Percentiles rank a stretch among this genome's conserved stretches.
phyloP scores from a whole-genome alignment of 2,113 vertebrate species.

The Ctenomys sociabilis region DNA sequence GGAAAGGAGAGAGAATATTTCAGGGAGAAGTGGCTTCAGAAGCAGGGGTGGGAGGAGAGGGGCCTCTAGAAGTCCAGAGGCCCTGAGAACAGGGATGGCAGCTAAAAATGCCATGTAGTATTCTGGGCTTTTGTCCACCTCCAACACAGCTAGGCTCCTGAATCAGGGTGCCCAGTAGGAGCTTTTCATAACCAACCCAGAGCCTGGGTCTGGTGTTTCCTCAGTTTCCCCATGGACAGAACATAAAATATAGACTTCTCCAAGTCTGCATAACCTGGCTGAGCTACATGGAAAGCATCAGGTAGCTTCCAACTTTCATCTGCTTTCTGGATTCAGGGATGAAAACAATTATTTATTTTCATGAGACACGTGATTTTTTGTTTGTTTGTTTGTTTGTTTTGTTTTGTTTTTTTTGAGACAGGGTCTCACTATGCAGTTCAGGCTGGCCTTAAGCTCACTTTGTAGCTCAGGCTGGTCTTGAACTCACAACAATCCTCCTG shows the following conservation, averaged over 20 bases:
- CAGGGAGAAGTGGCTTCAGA: neutral
- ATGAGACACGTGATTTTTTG: conserved; percentile 62
- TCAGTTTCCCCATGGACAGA: conserved; percentile 63
- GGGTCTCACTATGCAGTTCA: too few relatives aligned
- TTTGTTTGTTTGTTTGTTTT: too few relatives aligned
- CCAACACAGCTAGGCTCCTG: neutral
- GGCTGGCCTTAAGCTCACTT: too few relatives aligned
- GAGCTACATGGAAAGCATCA: neutral
- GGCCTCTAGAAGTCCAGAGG: conserved; percentile 30
- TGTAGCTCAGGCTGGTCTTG: too few relatives aligned
- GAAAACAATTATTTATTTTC: conserved; percentile 74
- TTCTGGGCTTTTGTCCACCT: conserved; percentile 20
- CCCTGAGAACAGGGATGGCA: neutral
- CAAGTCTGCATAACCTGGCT: neutral
- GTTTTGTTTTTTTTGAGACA: too few relatives aligned
- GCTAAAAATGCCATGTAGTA: neutral
- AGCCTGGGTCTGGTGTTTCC: neutral
- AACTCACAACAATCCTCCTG: too few relatives aligned
- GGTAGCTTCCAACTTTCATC: conserved; percentile 50
- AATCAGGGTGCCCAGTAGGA: neutral
- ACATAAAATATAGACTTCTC: neutral
- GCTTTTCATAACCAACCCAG: neutral
- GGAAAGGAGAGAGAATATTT: neutral
- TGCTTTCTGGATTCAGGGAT: conserved; percentile 60
- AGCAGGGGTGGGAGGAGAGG: neutral